Conservation (phyloP, 2,113 vertebrate genomes). For the Apistogramma diplotaenia region DNA sequence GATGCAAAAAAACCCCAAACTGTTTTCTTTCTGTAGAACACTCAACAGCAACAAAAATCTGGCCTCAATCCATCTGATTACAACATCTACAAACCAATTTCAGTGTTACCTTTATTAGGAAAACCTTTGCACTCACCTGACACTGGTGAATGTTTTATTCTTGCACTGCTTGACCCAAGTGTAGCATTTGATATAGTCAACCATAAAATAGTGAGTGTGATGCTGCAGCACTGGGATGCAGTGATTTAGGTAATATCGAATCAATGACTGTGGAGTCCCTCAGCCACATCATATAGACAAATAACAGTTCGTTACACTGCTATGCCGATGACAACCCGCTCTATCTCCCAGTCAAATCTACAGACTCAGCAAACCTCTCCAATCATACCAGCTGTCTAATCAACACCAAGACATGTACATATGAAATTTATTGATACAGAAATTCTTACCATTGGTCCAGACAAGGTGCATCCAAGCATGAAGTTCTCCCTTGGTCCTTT, state of each 20-base stretch:
- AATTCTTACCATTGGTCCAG: not conserved
- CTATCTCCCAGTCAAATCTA: not conserved
- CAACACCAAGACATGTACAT: no score
- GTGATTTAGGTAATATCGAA: not conserved
- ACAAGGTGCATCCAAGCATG: not conserved
- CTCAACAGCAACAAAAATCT: no score
- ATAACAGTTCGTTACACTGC: not conserved
- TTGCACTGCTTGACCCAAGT: not conserved
- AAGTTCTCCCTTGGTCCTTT: no score
- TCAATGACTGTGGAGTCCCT: not conserved
- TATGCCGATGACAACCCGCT: not conserved
- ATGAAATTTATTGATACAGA: no score
- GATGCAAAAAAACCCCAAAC: not conserved
- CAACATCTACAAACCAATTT: no score
- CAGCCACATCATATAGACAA: no score
- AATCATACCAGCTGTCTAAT: not conserved
- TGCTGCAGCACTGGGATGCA: not conserved
- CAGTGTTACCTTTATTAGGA: not conserved
- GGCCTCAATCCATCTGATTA: no score
- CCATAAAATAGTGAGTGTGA: not conserved
- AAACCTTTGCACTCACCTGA: not conserved
- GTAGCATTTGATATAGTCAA: not conserved
- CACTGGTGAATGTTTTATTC: not conserved
- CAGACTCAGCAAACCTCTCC: not conserved
- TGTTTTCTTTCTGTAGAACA: not conserved